Evolutionary conservation across 2,113 vertebrate species (phyloP).

Genomic region (Athene cunicularia): DNA sequence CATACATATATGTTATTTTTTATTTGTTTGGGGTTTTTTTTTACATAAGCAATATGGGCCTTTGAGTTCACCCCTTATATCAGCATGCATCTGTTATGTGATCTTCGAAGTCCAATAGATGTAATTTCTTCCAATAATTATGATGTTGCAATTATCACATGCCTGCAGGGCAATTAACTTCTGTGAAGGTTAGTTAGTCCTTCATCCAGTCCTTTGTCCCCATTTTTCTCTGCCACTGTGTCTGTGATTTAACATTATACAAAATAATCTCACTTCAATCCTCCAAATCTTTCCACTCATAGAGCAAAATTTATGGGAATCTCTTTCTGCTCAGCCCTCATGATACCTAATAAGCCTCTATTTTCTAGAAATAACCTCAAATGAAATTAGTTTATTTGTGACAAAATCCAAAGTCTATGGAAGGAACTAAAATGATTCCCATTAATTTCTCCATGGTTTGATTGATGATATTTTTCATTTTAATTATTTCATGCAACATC

Average conservation of each 20-base stretch:
- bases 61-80: neutral
- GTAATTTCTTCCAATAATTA: neutral
- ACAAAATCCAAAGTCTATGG: neutral
- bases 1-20: neutral
- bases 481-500: neutral
- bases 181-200: neutral
- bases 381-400: neutral
- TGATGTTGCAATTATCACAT: neutral
- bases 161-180: neutral
- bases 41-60: neutral
- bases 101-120: neutral
- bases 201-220: neutral
- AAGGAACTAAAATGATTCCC: neutral
- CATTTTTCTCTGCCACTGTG: neutral
- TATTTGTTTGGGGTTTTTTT: neutral
- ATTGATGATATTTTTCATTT: neutral
- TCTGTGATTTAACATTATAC: neutral
- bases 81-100: neutral
- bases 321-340: neutral
- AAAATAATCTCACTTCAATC: neutral
- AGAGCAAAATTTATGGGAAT: neutral
- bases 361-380: neutral
- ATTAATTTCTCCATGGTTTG: neutral
- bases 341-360: neutral
- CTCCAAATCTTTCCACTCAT: neutral